Evolutionary conservation across 2,888 invertebrate genomes (phyloP).

Genomic region (Uloborus plumipes): DNA sequence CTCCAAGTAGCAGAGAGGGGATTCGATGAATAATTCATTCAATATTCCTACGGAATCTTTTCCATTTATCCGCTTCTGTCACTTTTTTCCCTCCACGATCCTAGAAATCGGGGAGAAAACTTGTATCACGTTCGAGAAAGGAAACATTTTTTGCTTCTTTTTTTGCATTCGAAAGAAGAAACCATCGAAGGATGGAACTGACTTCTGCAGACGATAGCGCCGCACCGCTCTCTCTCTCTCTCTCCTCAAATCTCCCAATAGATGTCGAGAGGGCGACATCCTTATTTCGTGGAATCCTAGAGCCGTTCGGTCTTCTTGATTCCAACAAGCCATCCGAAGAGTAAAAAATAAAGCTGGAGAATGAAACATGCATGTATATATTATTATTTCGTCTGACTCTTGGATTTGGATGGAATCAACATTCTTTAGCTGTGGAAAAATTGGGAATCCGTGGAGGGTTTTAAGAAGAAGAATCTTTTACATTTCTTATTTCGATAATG

Average conservation of each 20-base stretch:
- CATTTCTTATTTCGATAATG: no score
- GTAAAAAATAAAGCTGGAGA: constrained; percentile 32
- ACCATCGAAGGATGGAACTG: constrained; percentile 46
- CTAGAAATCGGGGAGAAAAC: constrained; percentile 53
- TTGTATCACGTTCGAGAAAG: constrained; percentile 61
- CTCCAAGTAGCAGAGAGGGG: constrained; percentile 33
- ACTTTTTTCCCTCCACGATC: constrained; percentile 46
- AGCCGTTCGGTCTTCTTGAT: constrained; percentile 45
- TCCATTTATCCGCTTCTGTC: constrained; percentile 64
- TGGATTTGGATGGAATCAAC: constrained; percentile 27
- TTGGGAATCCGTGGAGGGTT: not conserved
- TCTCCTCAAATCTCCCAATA: constrained; percentile 52
- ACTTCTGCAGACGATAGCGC: constrained; percentile 34
- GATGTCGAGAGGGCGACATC: constrained; percentile 33
- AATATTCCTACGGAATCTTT: constrained; percentile 63
- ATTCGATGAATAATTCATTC: constrained; percentile 64
- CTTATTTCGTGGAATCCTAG: constrained; percentile 8
- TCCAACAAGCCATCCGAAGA: constrained; percentile 31
- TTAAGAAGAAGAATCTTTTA: no score
- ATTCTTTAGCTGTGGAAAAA: constrained; percentile 17
- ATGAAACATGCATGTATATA: constrained; percentile 44
- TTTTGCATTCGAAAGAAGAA: constrained; percentile 19
- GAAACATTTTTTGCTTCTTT: constrained; percentile 32
- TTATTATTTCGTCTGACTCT: constrained; percentile 42
- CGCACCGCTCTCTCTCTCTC: constrained; percentile 13